Evolutionary conservation across 2,888 invertebrate genomes (phyloP).

Genomic region (Eulithis prunata): DNA sequence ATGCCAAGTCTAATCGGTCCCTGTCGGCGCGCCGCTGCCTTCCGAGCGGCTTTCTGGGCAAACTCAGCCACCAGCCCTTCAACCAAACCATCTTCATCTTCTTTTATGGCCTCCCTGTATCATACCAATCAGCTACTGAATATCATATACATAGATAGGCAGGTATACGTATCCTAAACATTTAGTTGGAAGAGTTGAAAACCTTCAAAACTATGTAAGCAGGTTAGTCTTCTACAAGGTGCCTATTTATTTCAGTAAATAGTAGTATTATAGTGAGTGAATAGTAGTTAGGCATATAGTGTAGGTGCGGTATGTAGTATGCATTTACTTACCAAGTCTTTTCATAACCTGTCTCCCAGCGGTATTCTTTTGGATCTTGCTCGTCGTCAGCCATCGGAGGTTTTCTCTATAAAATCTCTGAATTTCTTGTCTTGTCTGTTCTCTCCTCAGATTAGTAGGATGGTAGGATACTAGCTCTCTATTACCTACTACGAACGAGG

Average conservation of each 20-base stretch:
- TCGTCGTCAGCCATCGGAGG: constrained; percentile 90
- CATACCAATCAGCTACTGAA: neutral
- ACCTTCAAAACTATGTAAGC: too few species aligned
- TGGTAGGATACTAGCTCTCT: too few species aligned
- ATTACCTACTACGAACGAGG: too few species aligned
- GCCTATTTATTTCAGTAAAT: too few species aligned
- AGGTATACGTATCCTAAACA: neutral
- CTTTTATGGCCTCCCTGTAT: constrained; percentile 95
- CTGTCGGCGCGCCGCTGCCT: constrained; percentile 88
- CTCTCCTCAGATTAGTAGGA: too few species aligned
- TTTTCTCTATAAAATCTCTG: too few species aligned
- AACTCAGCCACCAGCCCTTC: constrained; percentile 96
- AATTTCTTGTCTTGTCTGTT: too few species aligned
- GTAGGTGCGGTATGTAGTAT: neutral
- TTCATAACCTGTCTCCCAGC: constrained; percentile 98
- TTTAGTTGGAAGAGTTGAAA: neutral
- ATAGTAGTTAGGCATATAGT: too few species aligned
- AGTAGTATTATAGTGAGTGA: too few species aligned
- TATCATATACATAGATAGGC: neutral
- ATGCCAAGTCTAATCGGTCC: constrained; percentile 96
- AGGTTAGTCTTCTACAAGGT: too few species aligned
- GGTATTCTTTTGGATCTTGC: constrained; percentile 94
- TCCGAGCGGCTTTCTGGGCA: constrained; percentile 94
- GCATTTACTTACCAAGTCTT: constrained; percentile 90
- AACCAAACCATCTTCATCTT: constrained; percentile 96